A percentile compares a stretch with the other conserved stretches of the same genome.
Conservation (phyloP, 2,888 invertebrate genomes). For the Acanthococcus lagerstroemiae region DNA sequence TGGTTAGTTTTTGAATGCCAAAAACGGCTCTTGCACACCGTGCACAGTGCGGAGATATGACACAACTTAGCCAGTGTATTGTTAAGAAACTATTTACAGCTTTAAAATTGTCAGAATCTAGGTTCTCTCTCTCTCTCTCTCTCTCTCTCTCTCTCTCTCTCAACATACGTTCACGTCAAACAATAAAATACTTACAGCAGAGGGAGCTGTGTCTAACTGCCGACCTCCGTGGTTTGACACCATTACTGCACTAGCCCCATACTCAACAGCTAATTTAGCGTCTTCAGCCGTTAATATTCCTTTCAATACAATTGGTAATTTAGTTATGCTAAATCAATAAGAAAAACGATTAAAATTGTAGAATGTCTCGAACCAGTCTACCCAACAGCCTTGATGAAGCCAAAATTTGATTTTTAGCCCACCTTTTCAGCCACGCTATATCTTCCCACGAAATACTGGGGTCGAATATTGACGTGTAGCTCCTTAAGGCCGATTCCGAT, state of each 20-base stretch:
- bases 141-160: too few relatives aligned
- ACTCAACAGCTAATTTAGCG: conserved; percentile 60
- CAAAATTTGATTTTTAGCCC: too few relatives aligned
- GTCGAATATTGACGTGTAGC: conserved; percentile 73
- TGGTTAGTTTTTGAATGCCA: too few relatives aligned
- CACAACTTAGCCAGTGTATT: too few relatives aligned
- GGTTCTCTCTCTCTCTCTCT: too few relatives aligned
- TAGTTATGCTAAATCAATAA: conserved; percentile 49
- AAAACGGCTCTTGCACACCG: too few relatives aligned
- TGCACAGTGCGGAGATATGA: neutral
- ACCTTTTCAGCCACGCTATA: conserved; percentile 71
- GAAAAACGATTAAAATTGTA: too few relatives aligned
- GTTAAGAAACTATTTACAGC: too few relatives aligned
- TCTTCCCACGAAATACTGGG: conserved; percentile 76
- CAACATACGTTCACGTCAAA: neutral
- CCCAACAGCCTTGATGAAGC: too few relatives aligned
- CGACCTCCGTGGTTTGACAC: conserved; percentile 93
- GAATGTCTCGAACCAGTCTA: too few relatives aligned
- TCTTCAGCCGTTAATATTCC: conserved; percentile 80
- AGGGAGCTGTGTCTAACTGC: conserved; percentile 75
- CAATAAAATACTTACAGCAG: conserved; percentile 52
- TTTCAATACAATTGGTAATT: conserved; percentile 71
- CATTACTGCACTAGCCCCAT: conserved; percentile 67
- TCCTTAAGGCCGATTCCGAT: conserved; percentile 63
- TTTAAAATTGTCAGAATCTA: too few relatives aligned